Base-by-base conservation (phyloP, 2,113 vertebrate genomes). In the Microcebus ravelobensis region DNA sequence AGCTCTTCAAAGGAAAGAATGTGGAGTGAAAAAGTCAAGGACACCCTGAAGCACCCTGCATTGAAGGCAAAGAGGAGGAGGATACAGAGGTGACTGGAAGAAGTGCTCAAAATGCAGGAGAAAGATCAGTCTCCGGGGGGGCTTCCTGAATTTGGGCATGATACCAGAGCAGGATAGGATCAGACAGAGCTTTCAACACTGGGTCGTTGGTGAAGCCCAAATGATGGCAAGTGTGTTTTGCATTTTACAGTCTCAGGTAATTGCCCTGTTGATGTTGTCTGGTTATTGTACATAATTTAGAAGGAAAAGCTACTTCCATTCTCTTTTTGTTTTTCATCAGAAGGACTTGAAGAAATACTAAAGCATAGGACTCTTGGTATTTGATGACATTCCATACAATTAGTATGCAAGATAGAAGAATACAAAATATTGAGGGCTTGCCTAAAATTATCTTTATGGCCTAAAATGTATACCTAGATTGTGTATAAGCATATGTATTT, bases 401-500 rank as follows among this genome's bases (percentile, higher is more conserved):
- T 65, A 68, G 39, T 23, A 45, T 13, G 59, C 42, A 96, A 39
- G n/a, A 50, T 7, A 67, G 57, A 48, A 68, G 96, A 42, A 67
- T 67, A 39, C 1, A 88, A 79, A 68, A 59, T 63, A 39, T 11
- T 39, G 52, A 63, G 9, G 13, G 45, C 86, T 90, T 86, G 68
- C 34, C 48, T 90, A 34, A 63, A 70, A 34, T 89, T 21, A 57
- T 42, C 31, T 90, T 74, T 85, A 7, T 29, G 45, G 68, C 10
- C 25, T 95, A 65, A 71, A 63, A 67, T 48, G 9, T 67, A 57
- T 88, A 89, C 11, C 13, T 48, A 86, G n/a, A 8, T 29, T 96
- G 76, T 61, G 12, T 45, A 70, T 82, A 36, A 71, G 39, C 34
- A 8, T 48, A 18, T 57, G 12, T 34, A 65, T 90, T 97, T 89